These are phyloP conservation scores for Gandaritis pyraliata DNA, from an alignment of 2,888 invertebrate species.

Conservation along the genomic window DNA sequence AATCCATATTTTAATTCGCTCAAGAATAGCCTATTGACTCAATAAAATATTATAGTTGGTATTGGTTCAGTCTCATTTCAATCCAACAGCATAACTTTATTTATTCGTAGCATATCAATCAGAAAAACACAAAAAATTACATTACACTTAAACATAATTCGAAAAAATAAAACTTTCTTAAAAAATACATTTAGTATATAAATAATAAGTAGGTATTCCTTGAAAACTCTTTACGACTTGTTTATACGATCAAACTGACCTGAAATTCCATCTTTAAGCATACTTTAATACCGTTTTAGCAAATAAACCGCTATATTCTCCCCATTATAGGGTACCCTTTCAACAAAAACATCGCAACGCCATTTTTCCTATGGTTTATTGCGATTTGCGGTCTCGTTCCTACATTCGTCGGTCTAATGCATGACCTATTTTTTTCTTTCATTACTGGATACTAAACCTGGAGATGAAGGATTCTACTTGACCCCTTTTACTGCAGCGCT, in stretches of 20 bases:
- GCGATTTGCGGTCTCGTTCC: conserved; percentile 23
- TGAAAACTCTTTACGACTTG: conserved; percentile 17
- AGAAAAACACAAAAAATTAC: too few relatives aligned
- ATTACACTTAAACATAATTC: too few relatives aligned
- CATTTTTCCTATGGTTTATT: conserved; percentile 45
- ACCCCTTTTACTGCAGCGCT: conserved; percentile 8
- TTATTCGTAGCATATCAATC: too few relatives aligned
- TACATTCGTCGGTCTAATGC: conserved; percentile 30
- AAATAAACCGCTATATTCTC: conserved; percentile 45
- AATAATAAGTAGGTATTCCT: background rate
- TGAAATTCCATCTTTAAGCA: conserved; percentile 25
- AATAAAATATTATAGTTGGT: too few relatives aligned
- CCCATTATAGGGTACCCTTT: conserved; percentile 46
- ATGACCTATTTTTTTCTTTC: conserved; percentile 39
- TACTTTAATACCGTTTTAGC: conserved; percentile 36
- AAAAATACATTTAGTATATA: background rate
- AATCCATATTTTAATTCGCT: too few relatives aligned
- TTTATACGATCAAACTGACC: conserved; percentile 16
- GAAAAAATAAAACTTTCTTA: background rate
- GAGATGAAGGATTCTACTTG: conserved; percentile 15
- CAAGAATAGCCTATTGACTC: too few relatives aligned
- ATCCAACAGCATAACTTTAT: too few relatives aligned
- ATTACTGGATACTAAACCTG: conserved; percentile 23
- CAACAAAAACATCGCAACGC: conserved; percentile 45
- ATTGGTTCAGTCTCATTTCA: too few relatives aligned